A percentile compares a stretch with the other conserved stretches of the same genome.
Conservation (phyloP, 1,140 invertebrate genomes). For the Oscheius sp. region DNA sequence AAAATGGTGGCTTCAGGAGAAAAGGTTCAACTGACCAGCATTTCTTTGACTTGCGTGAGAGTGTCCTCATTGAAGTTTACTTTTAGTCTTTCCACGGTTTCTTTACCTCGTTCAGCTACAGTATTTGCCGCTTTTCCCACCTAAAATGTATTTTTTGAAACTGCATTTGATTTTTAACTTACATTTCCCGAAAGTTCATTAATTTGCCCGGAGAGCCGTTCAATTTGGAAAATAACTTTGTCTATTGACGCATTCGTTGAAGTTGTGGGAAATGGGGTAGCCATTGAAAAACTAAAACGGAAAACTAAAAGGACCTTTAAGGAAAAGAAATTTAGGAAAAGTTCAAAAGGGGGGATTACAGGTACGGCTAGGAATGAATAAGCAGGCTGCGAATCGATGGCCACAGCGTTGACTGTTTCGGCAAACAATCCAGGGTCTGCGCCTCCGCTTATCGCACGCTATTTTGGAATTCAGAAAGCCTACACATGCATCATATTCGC, state of each 20-base stretch:
- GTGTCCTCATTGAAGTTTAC: slow-evolving; percentile 27
- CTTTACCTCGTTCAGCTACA: slow-evolving; percentile 20
- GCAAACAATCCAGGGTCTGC: neutral
- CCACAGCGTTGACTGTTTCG: slow-evolving; percentile 11
- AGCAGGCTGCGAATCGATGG: neutral
- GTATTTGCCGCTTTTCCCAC: neutral
- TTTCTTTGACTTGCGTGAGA: slow-evolving; percentile 14
- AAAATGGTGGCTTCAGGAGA: neutral
- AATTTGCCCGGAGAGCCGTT: slow-evolving; percentile 19
- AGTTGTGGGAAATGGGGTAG: neutral
- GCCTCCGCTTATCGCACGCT: slow-evolving; percentile 1
- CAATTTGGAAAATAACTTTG: slow-evolving; percentile 32
- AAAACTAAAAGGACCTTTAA: neutral
- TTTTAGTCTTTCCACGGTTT: slow-evolving; percentile 17
- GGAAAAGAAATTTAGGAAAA: neutral
- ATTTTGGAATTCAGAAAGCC: no score
- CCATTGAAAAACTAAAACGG: neutral
- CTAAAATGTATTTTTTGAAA: slow-evolving; percentile 18
- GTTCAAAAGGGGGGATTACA: no score
- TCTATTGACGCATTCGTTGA: slow-evolving; percentile 32
- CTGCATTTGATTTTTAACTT: neutral
- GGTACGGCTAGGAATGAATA: slow-evolving; percentile 3
- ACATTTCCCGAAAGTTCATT: slow-evolving; percentile 23
- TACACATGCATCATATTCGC: no score
- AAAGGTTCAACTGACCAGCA: slow-evolving; percentile 7